Base-by-base conservation (phyloP, 2,888 invertebrate genomes). In the Agrochola lychnidis region DNA sequence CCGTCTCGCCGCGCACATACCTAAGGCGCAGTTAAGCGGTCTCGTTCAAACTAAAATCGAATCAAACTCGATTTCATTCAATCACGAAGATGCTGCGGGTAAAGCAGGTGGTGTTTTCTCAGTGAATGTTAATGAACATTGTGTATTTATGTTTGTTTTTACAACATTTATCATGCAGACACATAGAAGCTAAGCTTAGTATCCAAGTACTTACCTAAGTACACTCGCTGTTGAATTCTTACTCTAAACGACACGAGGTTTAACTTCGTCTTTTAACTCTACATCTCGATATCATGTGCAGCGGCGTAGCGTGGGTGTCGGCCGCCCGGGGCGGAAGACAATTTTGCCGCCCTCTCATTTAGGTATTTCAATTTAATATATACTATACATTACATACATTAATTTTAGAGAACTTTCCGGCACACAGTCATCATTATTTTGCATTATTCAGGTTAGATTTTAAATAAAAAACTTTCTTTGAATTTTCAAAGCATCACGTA, bases 81-180 rank as follows among this genome's bases (percentile, higher is more conserved):
- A 51, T 10, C 5, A 22, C 1, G 6, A 59, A 51, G 22, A 42
- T 12, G 19, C 45, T 30, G 2, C 0, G 6, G 4, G 25, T 53
- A 62, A 53, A 4, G 3, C 2, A 36, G 10, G 22, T 45, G 9
- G 5, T 36, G 25, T 7, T 57, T 51, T 30, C 6, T 57, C 30
- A 57, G 48, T 36, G 30, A 63, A 25, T 80, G 80, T 84, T 82
- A 82, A 82, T 81, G 71, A 70, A 84, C 76, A 81, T 72, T 48
- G 85, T 76, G 82, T 70, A 48, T 36, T 59, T 61, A 56, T 68
- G 79, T 78, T 75, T 73, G 66, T 62, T 64, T 74, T 78, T 84
- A 79, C 70, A 42, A 86, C 86, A 86, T 79, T 62, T 77, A 83
- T 70, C 89, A 86, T 89, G 90, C 88, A 83, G n/a, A 88, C 85